phyloP scores from a whole-genome alignment of 92 coral and sea anemone species.

The Palythoa caribaeorum region DNA sequence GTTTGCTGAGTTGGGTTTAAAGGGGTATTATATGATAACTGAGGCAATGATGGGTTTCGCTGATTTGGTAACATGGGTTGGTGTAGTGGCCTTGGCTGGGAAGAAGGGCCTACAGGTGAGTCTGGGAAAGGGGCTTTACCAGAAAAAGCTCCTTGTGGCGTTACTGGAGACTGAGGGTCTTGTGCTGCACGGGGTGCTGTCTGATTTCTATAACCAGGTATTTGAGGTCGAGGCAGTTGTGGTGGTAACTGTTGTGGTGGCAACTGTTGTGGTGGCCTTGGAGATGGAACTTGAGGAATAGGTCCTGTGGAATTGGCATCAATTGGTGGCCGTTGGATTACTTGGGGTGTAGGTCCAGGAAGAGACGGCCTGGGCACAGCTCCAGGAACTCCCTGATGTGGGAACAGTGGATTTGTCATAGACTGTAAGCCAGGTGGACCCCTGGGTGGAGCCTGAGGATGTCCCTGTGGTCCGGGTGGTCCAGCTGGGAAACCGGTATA shows the following conservation, averaged over 20 bases:
- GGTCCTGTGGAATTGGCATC: slow-evolving; percentile 38
- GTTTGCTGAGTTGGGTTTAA: slow-evolving; percentile 38
- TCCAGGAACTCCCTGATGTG: slow-evolving; percentile 60
- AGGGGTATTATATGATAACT: slow-evolving; percentile 78
- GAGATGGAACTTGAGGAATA: slow-evolving; percentile 42
- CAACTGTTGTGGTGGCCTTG: slow-evolving; percentile 38
- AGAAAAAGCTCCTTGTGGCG: slow-evolving; percentile 18
- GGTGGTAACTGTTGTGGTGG: slow-evolving; percentile 52
- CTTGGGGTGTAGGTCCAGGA: slow-evolving; percentile 46
- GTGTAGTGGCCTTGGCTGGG: slow-evolving; percentile 58
- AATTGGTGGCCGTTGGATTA: slow-evolving; percentile 15
- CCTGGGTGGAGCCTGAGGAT: slow-evolving; percentile 50
- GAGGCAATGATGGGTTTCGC: slow-evolving; percentile 64
- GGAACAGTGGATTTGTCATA: slow-evolving; percentile 45
- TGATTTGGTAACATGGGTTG: slow-evolving; percentile 72
- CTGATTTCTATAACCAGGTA: slow-evolving; percentile 51
- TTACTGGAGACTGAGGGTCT: slow-evolving; percentile 26
- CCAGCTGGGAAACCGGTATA: slow-evolving; percentile 39
- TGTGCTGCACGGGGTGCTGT: slow-evolving; percentile 44
- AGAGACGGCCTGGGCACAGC: slow-evolving; percentile 43
- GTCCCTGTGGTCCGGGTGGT: slow-evolving; percentile 31
- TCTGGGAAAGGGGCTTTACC: slow-evolving; percentile 11
- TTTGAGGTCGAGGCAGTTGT: slow-evolving; percentile 16
- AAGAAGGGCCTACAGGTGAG: slow-evolving; percentile 40
- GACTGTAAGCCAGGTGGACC: slow-evolving; percentile 64